Conservation (phyloP, 1,140 invertebrate genomes). For the Drosophila azteca region DNA sequence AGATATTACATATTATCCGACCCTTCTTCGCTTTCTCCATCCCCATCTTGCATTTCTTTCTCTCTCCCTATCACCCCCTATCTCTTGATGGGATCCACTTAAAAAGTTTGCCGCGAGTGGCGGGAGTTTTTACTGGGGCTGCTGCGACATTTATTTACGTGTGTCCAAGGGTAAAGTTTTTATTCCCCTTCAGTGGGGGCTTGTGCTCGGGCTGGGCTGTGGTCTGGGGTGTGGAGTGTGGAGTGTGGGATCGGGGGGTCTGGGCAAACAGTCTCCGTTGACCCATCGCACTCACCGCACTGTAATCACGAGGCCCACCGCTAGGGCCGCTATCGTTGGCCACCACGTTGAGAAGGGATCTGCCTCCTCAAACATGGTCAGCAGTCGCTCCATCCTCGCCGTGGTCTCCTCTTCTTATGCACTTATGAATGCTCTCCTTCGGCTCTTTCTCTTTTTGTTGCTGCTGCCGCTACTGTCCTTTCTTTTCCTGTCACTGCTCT, state of each 20-base stretch:
- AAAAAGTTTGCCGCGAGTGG: conserved; percentile 68
- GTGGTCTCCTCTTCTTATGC: background rate
- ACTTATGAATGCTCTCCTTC: conserved; percentile 3
- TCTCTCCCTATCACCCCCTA: conserved; percentile 4
- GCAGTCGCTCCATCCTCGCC: conserved; percentile 59
- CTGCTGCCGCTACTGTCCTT: conserved; percentile 20
- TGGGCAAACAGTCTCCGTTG: conserved; percentile 46
- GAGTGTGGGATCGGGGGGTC: background rate
- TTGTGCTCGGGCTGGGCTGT: background rate
- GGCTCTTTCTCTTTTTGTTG: conserved; percentile 12
- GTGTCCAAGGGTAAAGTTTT: conserved; percentile 66
- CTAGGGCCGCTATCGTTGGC: conserved; percentile 77
- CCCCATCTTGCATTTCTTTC: background rate
- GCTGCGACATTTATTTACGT: conserved; percentile 72
- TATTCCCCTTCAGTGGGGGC: conserved; percentile 37
- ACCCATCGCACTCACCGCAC: conserved; percentile 77
- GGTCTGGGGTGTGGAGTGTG: background rate
- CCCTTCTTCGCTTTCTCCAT: conserved; percentile 15
- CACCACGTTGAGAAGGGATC: conserved; percentile 83
- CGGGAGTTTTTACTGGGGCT: conserved; percentile 49
- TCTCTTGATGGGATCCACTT: conserved; percentile 73
- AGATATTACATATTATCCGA: conserved; percentile 76
- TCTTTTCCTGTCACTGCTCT: conserved; percentile 23
- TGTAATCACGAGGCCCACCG: conserved; percentile 76
- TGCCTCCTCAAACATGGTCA: conserved; percentile 76